phyloP scores from a whole-genome alignment of 2,113 vertebrate genomes.

The Hydropotes inermis region DNA sequence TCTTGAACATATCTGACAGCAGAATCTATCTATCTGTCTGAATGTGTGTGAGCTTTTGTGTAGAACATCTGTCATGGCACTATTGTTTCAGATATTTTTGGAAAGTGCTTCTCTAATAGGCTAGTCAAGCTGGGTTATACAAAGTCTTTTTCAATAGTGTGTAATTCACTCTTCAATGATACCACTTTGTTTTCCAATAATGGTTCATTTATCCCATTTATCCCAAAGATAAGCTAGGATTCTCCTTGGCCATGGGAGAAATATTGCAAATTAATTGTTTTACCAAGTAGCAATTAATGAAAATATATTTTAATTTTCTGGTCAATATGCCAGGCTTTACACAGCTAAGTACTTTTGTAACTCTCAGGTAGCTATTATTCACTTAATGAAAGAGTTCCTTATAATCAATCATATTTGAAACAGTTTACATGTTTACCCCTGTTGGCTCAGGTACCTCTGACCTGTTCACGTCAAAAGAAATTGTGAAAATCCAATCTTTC shows the following conservation, averaged over 20 bases:
- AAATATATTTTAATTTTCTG: slow-evolving; percentile 35
- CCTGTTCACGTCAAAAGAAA: neutral
- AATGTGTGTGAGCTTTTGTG: neutral
- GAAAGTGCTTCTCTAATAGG: neutral
- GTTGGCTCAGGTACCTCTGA: neutral
- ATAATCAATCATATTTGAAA: neutral
- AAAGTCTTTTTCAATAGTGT: neutral
- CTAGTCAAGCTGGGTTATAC: neutral
- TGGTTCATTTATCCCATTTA: neutral
- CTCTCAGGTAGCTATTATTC: neutral
- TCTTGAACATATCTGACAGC: neutral
- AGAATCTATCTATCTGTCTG: neutral
- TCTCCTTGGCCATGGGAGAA: neutral
- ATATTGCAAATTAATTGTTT: slow-evolving; percentile 43
- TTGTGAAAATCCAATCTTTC: neutral
- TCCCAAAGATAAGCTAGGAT: neutral
- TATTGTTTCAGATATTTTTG: slow-evolving; percentile 22
- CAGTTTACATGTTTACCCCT: neutral
- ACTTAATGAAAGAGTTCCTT: neutral
- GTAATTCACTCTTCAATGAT: neutral
- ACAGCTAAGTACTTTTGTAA: neutral
- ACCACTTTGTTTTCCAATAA: neutral
- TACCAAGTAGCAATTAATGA: neutral
- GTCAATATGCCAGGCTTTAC: neutral
- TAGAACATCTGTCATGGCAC: neutral